A percentile compares a stretch with the other conserved stretches of the same genome.
These are phyloP conservation scores for Scortum barcoo DNA, from an alignment of 2,113 vertebrate species.

Conservation along the genomic window DNA sequence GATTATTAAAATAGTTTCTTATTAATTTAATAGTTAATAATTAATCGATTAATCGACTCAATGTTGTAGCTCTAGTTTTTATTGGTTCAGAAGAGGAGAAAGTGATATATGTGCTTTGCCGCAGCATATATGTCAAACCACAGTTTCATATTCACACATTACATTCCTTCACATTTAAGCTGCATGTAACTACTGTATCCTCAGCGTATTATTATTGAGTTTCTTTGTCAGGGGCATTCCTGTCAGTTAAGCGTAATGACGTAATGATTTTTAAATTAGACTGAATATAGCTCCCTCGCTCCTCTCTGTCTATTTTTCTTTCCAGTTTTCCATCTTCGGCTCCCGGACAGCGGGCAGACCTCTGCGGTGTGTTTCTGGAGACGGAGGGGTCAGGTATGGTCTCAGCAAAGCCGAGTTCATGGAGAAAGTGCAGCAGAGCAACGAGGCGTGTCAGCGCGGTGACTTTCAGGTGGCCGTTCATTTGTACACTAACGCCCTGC, in stretches of 20 bases:
- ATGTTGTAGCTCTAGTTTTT: no score
- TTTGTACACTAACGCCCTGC: conserved; percentile 92
- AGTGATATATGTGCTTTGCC: background rate
- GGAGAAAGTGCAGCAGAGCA: conserved; percentile 96
- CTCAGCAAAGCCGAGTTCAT: conserved; percentile 97
- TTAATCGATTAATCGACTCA: no score
- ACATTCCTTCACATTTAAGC: conserved; percentile 16
- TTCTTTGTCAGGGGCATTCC: background rate
- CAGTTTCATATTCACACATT: conserved; percentile 4
- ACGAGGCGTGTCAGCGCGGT: conserved; percentile 93
- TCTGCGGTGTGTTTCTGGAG: conserved; percentile 40
- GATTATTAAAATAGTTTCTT: no score
- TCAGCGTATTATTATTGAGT: background rate
- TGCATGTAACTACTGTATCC: background rate
- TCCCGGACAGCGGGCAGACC: conserved; percentile 83
- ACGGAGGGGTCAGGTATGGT: conserved; percentile 77
- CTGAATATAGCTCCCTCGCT: conserved; percentile 2
- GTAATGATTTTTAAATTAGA: background rate
- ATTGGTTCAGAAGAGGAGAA: background rate
- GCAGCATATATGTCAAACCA: no score
- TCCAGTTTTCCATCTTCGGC: conserved; percentile 87
- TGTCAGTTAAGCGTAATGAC: background rate
- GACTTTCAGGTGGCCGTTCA: conserved; percentile 91
- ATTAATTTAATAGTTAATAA: no score
- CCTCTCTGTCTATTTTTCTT: conserved; percentile 19